Conservation (phyloP, 2,113 vertebrate genomes). For the Colaptes auratus region DNA sequence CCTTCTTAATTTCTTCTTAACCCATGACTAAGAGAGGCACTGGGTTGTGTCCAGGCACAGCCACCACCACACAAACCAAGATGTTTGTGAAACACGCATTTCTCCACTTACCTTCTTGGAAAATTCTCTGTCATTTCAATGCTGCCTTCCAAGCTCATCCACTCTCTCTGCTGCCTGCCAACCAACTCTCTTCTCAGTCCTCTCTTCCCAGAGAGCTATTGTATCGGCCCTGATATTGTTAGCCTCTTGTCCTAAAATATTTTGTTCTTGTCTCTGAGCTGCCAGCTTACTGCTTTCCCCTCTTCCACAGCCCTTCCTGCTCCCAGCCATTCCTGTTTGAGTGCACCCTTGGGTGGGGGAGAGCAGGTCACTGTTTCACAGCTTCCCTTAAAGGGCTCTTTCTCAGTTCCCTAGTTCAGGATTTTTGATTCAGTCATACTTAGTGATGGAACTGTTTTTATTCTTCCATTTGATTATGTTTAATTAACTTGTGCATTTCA, state of each 20-base stretch:
- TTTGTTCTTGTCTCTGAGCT: background rate
- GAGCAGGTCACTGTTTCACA: background rate
- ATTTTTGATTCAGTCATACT: background rate
- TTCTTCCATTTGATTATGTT: background rate
- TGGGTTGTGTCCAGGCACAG: background rate
- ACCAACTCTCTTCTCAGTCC: background rate
- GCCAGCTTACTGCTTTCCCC: background rate
- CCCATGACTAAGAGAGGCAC: background rate
- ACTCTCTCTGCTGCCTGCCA: no score
- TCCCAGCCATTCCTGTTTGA: background rate
- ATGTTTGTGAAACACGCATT: rapidly evolving
- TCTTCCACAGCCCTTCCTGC: background rate
- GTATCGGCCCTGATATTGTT: background rate
- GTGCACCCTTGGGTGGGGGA: background rate
- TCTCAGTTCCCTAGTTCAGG: background rate
- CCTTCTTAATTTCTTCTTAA: background rate
- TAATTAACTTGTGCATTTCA: background rate
- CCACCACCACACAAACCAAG: background rate
- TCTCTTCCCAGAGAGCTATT: background rate
- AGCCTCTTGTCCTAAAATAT: background rate
- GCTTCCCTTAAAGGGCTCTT: background rate
- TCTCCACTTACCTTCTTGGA: background rate
- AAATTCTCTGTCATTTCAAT: background rate
- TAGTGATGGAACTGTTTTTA: background rate
- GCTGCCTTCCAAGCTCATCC: background rate